phyloP scores from a whole-genome alignment of 2,888 invertebrate genomes.

The Ellobium chinense region DNA sequence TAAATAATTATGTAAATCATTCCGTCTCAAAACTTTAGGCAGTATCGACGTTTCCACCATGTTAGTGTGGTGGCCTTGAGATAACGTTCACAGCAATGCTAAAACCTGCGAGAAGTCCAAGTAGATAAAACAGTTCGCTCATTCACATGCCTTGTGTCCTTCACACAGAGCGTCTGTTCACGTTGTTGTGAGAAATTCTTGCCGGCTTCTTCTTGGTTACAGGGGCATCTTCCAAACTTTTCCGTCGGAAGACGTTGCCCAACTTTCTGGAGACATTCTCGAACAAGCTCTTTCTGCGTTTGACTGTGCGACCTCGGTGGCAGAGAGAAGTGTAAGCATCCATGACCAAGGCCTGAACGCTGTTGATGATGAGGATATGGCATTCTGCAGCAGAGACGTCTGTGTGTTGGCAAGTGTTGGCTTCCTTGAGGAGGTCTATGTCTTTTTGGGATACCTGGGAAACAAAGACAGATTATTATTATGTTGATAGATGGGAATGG shows the following conservation, averaged over 20 bases:
- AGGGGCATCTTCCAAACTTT: slow-evolving; percentile 46
- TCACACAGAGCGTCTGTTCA: slow-evolving; percentile 50
- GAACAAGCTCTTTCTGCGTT: slow-evolving; percentile 55
- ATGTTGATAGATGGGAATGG: neutral
- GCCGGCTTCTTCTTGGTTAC: slow-evolving; percentile 34
- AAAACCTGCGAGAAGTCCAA: too few species aligned
- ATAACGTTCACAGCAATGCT: too few species aligned
- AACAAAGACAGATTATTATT: neutral
- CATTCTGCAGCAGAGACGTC: slow-evolving; percentile 62
- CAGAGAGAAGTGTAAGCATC: slow-evolving; percentile 47
- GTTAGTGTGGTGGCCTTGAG: too few species aligned
- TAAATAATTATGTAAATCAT: too few species aligned
- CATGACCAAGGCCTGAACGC: slow-evolving; percentile 50
- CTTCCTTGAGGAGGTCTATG: slow-evolving; percentile 47
- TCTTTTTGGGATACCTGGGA: slow-evolving; percentile 83
- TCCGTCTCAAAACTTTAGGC: too few species aligned
- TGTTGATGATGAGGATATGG: slow-evolving; percentile 46
- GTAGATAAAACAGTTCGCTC: too few species aligned
- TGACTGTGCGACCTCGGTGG: slow-evolving; percentile 44
- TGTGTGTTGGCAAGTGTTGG: slow-evolving; percentile 52
- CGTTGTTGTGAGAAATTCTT: slow-evolving; percentile 12
- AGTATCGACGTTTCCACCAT: too few species aligned
- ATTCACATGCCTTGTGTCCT: too few species aligned
- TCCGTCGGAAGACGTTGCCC: slow-evolving; percentile 55
- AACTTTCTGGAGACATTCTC: slow-evolving; percentile 55